Evolutionary conservation across 23 tunicate species (phyloP).

Genomic region (Clavelina lepadiformis): DNA sequence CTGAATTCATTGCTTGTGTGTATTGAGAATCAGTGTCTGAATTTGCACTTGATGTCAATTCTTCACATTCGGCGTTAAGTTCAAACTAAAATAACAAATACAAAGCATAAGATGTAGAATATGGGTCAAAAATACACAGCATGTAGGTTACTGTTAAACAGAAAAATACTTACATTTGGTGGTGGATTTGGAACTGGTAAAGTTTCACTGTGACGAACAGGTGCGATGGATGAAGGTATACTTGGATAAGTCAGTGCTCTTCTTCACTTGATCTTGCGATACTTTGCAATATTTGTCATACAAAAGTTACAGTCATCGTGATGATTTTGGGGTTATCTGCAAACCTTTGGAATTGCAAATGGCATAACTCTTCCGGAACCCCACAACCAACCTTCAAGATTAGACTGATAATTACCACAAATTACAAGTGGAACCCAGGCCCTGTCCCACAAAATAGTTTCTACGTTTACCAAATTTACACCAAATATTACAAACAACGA

Average conservation of each 20-base stretch:
- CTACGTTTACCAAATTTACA: no score
- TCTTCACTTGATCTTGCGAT: not conserved
- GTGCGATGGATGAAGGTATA: slow-evolving; percentile 1
- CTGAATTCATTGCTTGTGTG: not conserved
- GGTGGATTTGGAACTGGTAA: not conserved
- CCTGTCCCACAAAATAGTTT: no score
- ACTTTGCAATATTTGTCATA: not conserved
- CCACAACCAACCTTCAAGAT: not conserved
- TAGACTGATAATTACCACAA: not conserved
- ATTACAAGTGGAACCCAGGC: no score
- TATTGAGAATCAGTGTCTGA: not conserved
- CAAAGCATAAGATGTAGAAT: not conserved
- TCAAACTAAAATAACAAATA: not conserved
- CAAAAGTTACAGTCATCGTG: not conserved
- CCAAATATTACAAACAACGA: no score
- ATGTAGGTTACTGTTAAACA: no score
- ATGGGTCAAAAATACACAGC: no score
- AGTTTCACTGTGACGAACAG: not conserved
- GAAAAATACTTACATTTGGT: not conserved
- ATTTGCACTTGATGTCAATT: not conserved
- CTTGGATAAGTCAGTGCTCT: slow-evolving; percentile 3
- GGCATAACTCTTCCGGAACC: not conserved
- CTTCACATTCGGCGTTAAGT: not conserved
- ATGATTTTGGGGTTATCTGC: not conserved
- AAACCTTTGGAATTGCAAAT: not conserved